These are phyloP conservation scores for Pseudachorutes palmiensis DNA, from an alignment of 1,140 invertebrate species.

Conservation along the genomic window DNA sequence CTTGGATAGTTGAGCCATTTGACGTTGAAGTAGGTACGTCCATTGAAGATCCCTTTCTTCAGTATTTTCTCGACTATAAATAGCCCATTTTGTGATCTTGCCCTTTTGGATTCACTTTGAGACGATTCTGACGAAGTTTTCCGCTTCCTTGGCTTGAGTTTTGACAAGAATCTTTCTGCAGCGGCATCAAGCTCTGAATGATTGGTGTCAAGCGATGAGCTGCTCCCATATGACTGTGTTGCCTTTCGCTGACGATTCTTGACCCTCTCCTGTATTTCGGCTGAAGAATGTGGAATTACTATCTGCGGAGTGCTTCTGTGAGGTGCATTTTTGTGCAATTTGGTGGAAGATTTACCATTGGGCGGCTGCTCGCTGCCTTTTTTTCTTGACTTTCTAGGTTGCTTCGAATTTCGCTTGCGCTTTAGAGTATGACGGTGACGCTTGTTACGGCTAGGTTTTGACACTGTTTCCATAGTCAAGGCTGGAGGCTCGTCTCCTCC, in stretches of 20 bases:
- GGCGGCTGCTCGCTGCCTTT: neutral
- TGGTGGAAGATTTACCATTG: slow-evolving; percentile 1
- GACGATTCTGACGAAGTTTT: neutral
- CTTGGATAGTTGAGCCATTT: slow-evolving; percentile 8
- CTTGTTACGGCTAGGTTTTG: neutral
- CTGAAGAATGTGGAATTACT: slow-evolving; percentile 11
- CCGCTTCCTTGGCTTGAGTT: neutral
- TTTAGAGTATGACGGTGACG: neutral
- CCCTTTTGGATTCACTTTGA: neutral
- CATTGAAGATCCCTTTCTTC: slow-evolving; percentile 4
- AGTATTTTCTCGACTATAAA: slow-evolving; percentile 1
- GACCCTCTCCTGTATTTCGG: slow-evolving; percentile 2
- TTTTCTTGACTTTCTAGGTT: neutral
- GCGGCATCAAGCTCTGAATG: neutral
- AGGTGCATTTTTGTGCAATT: neutral
- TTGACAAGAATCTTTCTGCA: neutral
- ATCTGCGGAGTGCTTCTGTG: neutral
- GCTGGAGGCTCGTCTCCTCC: neutral
- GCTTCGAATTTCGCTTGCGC: neutral
- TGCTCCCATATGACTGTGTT: neutral
- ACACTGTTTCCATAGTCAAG: neutral
- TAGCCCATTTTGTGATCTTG: neutral
- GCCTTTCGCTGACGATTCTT: slow-evolving; percentile 3
- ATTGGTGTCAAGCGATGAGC: neutral
- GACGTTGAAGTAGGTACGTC: neutral